Evolutionary conservation across 2,888 invertebrate species (phyloP).

Genomic region (Augiades crinisus): DNA sequence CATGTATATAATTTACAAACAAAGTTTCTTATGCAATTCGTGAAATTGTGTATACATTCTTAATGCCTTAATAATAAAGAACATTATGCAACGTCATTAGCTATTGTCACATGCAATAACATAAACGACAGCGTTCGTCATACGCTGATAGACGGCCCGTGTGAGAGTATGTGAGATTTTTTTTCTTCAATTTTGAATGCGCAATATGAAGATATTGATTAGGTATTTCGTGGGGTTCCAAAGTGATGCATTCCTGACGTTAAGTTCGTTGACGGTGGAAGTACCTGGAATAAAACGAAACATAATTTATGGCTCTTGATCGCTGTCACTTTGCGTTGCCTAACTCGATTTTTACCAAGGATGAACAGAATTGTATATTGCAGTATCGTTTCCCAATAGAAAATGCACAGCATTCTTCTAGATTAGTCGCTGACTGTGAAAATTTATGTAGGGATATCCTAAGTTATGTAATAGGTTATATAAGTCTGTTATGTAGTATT

Average conservation of each 20-base stretch:
- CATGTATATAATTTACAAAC: neutral
- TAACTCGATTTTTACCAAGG: too few relatives aligned
- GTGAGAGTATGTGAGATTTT: slow-evolving; percentile 60
- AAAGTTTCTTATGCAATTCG: neutral
- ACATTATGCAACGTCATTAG: slow-evolving; percentile 1
- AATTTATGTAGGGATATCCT: too few relatives aligned
- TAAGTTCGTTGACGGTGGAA: slow-evolving; percentile 6
- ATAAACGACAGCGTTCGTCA: slow-evolving; percentile 47
- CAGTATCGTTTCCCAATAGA: too few relatives aligned
- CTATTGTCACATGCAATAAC: neutral
- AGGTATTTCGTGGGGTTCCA: slow-evolving; percentile 44
- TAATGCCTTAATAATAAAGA: neutral
- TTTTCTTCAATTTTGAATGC: slow-evolving; percentile 61
- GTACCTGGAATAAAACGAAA: neutral
- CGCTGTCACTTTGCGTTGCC: neutral
- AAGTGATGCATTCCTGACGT: slow-evolving; percentile 15
- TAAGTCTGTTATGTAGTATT: too few relatives aligned
- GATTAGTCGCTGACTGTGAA: too few relatives aligned
- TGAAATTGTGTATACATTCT: neutral
- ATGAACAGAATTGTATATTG: too few relatives aligned
- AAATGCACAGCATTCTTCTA: too few relatives aligned
- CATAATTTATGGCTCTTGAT: neutral
- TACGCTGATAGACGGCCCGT: slow-evolving; percentile 75
- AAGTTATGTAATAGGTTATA: too few relatives aligned
- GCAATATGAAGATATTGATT: slow-evolving; percentile 77